These are phyloP conservation scores for Augiades crinisus DNA, from an alignment of 2,888 invertebrate species.

Conservation along the genomic window DNA sequence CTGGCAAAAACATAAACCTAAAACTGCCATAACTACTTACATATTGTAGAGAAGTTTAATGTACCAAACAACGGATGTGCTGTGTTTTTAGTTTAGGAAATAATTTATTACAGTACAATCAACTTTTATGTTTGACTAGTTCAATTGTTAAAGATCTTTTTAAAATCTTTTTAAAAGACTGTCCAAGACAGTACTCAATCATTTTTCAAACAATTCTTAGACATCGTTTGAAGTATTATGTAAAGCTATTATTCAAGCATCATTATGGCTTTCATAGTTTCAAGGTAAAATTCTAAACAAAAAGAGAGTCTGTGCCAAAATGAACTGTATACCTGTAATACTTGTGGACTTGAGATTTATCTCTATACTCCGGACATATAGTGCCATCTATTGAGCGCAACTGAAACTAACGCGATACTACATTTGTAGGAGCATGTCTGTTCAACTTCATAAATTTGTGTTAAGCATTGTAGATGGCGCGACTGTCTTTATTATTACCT, in stretches of 20 bases:
- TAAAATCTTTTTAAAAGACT: no score
- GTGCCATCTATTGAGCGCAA: constrained; percentile 1
- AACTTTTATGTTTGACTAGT: no score
- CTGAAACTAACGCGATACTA: background rate
- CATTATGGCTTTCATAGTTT: constrained; percentile 1
- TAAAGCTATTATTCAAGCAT: constrained; percentile 6
- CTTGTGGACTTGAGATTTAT: background rate
- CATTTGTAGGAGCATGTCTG: no score
- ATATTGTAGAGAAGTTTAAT: no score
- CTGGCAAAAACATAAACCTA: no score
- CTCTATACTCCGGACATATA: background rate
- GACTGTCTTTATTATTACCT: no score
- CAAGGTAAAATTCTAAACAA: constrained; percentile 18
- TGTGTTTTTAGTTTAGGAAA: no score
- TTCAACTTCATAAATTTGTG: no score
- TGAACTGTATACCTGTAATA: constrained; percentile 2
- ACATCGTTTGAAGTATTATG: background rate
- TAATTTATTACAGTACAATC: no score
- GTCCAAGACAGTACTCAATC: background rate
- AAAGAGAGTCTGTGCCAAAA: constrained; percentile 12
- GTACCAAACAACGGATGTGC: no score
- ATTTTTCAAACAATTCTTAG: constrained; percentile 2
- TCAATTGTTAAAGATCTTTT: no score
- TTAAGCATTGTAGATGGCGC: background rate
- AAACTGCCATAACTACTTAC: no score